phyloP scores from a whole-genome alignment of 92 coral and sea anemone species.

The Parazoanthus darwini region DNA sequence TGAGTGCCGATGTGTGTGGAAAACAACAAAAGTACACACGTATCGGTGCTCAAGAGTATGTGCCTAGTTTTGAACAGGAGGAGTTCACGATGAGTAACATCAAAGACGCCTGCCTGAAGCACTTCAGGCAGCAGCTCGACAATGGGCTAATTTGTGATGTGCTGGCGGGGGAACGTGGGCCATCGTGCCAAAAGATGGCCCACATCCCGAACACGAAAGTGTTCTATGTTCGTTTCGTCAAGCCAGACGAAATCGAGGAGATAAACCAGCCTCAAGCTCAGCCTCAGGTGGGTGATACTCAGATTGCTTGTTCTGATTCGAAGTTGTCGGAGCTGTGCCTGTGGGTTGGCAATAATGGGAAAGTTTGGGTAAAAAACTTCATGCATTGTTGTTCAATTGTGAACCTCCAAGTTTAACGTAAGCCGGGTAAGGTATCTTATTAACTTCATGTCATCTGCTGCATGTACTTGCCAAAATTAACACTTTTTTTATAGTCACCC shows the following conservation, averaged over 20 bases:
- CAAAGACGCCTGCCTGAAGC: constrained; percentile 55
- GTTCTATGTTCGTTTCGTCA: not conserved
- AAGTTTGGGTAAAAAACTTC: too few relatives aligned
- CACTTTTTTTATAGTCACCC: too few relatives aligned
- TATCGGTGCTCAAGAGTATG: constrained; percentile 54
- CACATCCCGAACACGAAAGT: not conserved
- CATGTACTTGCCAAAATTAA: too few relatives aligned
- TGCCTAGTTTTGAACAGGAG: constrained; percentile 48
- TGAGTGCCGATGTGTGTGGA: constrained; percentile 60
- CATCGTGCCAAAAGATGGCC: not conserved
- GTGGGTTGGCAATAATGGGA: not conserved
- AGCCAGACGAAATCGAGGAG: not conserved
- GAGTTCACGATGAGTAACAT: constrained; percentile 46
- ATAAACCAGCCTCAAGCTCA: not conserved
- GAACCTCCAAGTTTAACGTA: too few relatives aligned
- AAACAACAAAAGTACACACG: constrained; percentile 56
- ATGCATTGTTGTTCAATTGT: too few relatives aligned
- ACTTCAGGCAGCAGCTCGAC: constrained; percentile 44
- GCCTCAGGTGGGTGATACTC: not conserved
- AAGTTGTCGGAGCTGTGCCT: not conserved
- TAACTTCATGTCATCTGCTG: too few relatives aligned
- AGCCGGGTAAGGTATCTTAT: too few relatives aligned
- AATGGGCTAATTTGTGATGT: constrained; percentile 57
- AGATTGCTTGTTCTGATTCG: not conserved
- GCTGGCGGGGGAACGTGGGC: constrained; percentile 45